Conservation (phyloP, 2,113 vertebrate genomes). For the Empidonax traillii region DNA sequence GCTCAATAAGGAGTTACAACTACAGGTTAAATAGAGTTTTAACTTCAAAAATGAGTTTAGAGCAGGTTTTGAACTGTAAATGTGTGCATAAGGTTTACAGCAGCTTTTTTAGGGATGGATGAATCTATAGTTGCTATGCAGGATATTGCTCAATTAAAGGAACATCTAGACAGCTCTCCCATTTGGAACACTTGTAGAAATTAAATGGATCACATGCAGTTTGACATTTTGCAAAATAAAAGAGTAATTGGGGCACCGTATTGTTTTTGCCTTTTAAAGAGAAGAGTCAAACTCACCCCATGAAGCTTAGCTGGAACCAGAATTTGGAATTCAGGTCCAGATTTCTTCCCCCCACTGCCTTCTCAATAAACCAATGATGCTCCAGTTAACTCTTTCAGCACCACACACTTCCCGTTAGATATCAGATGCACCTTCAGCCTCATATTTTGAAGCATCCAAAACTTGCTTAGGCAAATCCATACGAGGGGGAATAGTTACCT, state of each 20-base stretch:
- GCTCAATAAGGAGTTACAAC: background rate
- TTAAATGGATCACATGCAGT: constrained; percentile 79
- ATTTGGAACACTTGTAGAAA: constrained; percentile 77
- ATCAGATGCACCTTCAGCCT: background rate
- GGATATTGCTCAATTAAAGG: constrained; percentile 60
- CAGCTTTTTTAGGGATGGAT: constrained; percentile 27
- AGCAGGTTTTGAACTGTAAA: background rate
- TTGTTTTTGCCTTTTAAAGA: constrained; percentile 73
- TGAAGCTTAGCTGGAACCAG: constrained; percentile 67
- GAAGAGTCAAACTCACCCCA: constrained; percentile 61
- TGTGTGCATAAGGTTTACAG: background rate
- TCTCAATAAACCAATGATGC: background rate
- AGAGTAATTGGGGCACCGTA: constrained; percentile 74
- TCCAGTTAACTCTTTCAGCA: constrained; percentile 22
- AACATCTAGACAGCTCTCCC: constrained; percentile 67
- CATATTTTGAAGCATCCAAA: background rate
- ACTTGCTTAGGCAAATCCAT: background rate
- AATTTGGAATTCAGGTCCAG: constrained; percentile 56
- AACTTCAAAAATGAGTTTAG: background rate
- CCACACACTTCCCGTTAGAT: background rate
- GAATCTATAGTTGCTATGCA: constrained; percentile 59
- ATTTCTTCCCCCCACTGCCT: constrained; percentile 52
- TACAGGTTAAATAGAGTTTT: constrained; percentile 3
- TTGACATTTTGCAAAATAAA: constrained; percentile 82
- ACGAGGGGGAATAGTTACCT: background rate